Base-by-base conservation (phyloP, 2,888 invertebrate genomes). In the Lissonota sp. region DNA sequence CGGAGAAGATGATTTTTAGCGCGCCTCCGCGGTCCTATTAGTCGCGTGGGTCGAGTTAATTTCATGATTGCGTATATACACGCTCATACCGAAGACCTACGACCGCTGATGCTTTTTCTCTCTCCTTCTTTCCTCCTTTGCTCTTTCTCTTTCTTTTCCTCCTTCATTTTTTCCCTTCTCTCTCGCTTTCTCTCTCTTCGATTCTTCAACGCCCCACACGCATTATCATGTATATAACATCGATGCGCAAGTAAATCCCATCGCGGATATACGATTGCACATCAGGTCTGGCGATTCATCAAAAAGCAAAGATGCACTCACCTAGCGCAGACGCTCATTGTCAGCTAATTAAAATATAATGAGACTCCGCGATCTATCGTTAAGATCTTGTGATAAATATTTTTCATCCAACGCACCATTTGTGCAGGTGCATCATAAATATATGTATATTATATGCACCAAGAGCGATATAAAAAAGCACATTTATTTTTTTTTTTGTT, bases 291-390 rank as follows among this genome's bases (percentile, higher is more conserved):
- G 42, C 12, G 16, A 62, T 72, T 14, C 14, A 53, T 12, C 53
- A 53, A 14, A n/a, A n/a, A 12, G n/a, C 26, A 16, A 53, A n/a
- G 53, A 53, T 4, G 5, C 53, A 53, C 8, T 70, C 63, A 79
- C 76, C 74, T 66, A 78, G 69, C 74, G 72, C 58, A 83, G 79
- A 83, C 82, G 77, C 79, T 69, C 78, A 76, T 84, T 26, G 26
- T 26, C 26, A 80, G 86, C 89, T 91, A 90, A 91, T 91, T 91
- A 91, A 91, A 91, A 90, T 91, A 91, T 91, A 91, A 91, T 89
- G 91, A 91, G 91, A 86, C 86, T 82, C 87, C 87, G 88, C 89
- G 89, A 91, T 91, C 1, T 89, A 90, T 89, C 84, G 87, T 26
- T 26, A 80, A 67, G 86, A 87, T 88, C 90, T 88, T 89, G 89